These are phyloP conservation scores for Epizoanthus rinbou DNA, from an alignment of 92 coral and sea anemone genomes.

Conservation along the genomic window DNA sequence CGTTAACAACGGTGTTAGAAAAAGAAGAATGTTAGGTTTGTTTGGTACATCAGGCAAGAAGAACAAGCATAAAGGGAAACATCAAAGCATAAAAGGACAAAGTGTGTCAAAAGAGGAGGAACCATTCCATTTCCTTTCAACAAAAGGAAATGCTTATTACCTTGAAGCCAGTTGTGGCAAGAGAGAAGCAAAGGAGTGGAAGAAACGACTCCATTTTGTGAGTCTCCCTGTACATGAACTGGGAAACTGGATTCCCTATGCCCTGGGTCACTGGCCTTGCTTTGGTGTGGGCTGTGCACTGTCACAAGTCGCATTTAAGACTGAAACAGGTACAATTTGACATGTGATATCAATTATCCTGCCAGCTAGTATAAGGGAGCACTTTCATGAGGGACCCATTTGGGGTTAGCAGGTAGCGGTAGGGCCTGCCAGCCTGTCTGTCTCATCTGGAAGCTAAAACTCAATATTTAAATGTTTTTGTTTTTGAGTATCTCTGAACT, in stretches of 20 bases:
- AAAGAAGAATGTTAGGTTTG: conserved; percentile 39
- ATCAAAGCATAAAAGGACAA: conserved; percentile 6
- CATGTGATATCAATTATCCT: background rate
- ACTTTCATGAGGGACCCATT: too few species aligned
- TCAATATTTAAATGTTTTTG: too few species aligned
- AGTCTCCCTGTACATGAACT: conserved; percentile 75
- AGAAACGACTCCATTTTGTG: conserved; percentile 86
- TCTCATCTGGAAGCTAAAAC: too few species aligned
- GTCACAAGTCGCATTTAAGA: conserved; percentile 87
- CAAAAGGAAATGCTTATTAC: conserved; percentile 6
- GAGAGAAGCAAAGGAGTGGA: conserved; percentile 62
- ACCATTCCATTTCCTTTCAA: conserved; percentile 53
- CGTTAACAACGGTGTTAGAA: background rate
- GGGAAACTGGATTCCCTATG: conserved; percentile 98
- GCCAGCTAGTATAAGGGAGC: too few species aligned
- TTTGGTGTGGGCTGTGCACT: conserved; percentile 96
- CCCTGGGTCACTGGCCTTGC: conserved; percentile 92
- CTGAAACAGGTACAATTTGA: conserved; percentile 62
- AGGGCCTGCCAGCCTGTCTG: too few species aligned
- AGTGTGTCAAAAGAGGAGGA: conserved; percentile 38
- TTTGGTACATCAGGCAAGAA: conserved; percentile 27
- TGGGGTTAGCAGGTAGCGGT: too few species aligned
- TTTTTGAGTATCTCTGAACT: too few species aligned
- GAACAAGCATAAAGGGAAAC: conserved; percentile 4
- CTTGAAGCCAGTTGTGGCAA: conserved; percentile 36